A percentile compares a stretch with the other conserved stretches of the same genome.
These are phyloP conservation scores for Bhutanitis thaidina DNA, from an alignment of 2,888 invertebrate genomes.

Conservation along the genomic window DNA sequence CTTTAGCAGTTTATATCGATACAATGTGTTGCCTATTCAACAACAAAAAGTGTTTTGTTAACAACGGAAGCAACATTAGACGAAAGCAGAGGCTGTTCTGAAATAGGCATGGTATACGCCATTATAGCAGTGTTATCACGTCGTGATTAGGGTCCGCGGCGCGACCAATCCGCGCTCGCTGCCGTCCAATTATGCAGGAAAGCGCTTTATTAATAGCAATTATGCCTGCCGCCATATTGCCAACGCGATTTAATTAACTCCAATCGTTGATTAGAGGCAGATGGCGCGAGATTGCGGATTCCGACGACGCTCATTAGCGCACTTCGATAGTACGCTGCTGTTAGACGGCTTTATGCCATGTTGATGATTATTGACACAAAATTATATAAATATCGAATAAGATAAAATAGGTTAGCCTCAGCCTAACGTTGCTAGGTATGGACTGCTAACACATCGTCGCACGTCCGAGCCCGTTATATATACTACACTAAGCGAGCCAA, in stretches of 20 bases:
- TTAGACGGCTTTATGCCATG: not conserved
- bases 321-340: slow-evolving; percentile 37
- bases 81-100: slow-evolving; percentile 34
- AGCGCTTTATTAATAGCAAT: slow-evolving; percentile 79
- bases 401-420: no score
- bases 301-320: slow-evolving; percentile 60
- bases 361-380: not conserved
- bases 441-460: no score
- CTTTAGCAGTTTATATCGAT: no score
- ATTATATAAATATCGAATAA: no score
- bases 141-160: slow-evolving; percentile 68
- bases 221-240: slow-evolving; percentile 76
- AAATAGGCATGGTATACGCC: slow-evolving; percentile 50
- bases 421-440: no score
- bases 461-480: no score
- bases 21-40: no score
- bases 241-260: slow-evolving; percentile 77
- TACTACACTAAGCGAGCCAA: no score
- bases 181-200: slow-evolving; percentile 75
- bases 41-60: not conserved
- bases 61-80: slow-evolving; percentile 16
- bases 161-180: slow-evolving; percentile 68
- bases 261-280: slow-evolving; percentile 77
- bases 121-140: slow-evolving; percentile 76
- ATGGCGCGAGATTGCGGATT: slow-evolving; percentile 71